Conservation (phyloP, 2,888 invertebrate genomes). For the Poecilus cupreus region DNA sequence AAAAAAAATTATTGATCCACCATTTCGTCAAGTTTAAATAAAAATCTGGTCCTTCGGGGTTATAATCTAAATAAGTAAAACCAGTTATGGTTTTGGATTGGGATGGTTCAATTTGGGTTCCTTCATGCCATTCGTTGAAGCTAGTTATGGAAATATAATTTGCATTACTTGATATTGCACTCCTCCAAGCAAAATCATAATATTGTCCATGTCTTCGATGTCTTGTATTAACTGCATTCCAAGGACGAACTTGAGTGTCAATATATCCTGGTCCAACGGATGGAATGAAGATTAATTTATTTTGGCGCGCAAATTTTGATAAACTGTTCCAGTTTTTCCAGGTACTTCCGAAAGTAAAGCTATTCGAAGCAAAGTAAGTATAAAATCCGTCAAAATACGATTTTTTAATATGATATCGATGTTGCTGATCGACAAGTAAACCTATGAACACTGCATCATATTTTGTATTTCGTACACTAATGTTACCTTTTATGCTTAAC, state of each 20-base stretch:
- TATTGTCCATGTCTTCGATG: slow-evolving; percentile 77
- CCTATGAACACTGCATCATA: slow-evolving; percentile 77
- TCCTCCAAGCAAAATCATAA: slow-evolving; percentile 79
- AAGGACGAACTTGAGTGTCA: slow-evolving; percentile 78
- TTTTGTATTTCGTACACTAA: slow-evolving; percentile 74
- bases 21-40: slow-evolving; percentile 79
- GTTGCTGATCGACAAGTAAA: slow-evolving; percentile 75
- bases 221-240: slow-evolving; percentile 76
- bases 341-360: slow-evolving; percentile 78
- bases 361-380: slow-evolving; percentile 79
- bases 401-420: slow-evolving; percentile 74
- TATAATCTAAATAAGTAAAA: slow-evolving; percentile 77
- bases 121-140: slow-evolving; percentile 86
- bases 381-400: slow-evolving; percentile 77
- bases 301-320: slow-evolving; percentile 76
- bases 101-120: slow-evolving; percentile 84
- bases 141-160: slow-evolving; percentile 80
- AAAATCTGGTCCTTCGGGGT: slow-evolving; percentile 77
- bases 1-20: slow-evolving; percentile 74
- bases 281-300: slow-evolving; percentile 79
- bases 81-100: slow-evolving; percentile 70
- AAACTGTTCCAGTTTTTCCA: slow-evolving; percentile 74
- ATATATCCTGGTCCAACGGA: slow-evolving; percentile 83
- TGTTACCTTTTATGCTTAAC: slow-evolving; percentile 70
- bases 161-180: slow-evolving; percentile 76